Conservation (phyloP, 2,113 vertebrate genomes). For the Calonectris borealis region DNA sequence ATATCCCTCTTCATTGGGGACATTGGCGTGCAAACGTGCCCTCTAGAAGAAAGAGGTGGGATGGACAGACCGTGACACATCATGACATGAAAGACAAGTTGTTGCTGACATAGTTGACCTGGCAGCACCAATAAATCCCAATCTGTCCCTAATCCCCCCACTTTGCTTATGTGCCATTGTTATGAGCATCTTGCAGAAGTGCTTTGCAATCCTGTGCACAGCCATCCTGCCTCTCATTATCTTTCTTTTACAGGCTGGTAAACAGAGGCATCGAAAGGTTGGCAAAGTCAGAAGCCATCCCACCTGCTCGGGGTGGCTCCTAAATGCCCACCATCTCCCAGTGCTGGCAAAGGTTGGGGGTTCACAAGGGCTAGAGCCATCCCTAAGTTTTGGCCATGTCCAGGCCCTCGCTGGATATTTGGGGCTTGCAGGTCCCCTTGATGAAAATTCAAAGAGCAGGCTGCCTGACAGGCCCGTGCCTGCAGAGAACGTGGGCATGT, state of each 20-base stretch:
- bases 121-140: not conserved
- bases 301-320: no score
- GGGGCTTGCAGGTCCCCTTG: not conserved
- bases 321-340: no score
- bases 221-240: not conserved
- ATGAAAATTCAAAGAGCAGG: not conserved
- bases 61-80: fast-evolving
- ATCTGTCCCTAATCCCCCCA: not conserved
- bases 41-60: not conserved
- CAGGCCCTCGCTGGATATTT: not conserved
- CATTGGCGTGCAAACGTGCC: fast-evolving
- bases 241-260: not conserved
- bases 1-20: fast-evolving
- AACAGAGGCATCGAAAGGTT: not conserved
- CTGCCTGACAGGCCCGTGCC: not conserved
- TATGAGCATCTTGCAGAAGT: not conserved
- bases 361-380: not conserved
- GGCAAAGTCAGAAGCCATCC: no score
- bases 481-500: not conserved
- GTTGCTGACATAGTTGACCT: not conserved
- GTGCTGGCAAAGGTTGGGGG: not conserved
- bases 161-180: fast-evolving
- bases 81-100: not conserved
- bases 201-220: not conserved
- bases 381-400: not conserved